Evolutionary conservation across 92 coral and sea anemone species (phyloP).

Genomic region (Epizoanthus scotinus): DNA sequence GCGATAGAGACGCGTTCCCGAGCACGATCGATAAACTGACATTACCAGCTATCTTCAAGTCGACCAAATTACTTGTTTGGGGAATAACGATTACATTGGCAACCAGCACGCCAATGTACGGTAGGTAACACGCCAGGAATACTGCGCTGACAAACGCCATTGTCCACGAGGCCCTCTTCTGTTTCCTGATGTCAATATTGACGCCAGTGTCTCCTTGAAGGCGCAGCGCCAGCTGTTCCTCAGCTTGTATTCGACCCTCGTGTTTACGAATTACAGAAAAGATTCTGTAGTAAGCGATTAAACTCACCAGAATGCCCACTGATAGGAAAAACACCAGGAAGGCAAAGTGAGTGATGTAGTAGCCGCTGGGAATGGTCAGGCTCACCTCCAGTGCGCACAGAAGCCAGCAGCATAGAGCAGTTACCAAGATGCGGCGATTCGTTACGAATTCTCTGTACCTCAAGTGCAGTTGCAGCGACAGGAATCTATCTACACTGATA

Average conservation of each 20-base stretch:
- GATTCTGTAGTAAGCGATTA: slow-evolving; percentile 17
- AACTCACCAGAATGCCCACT: slow-evolving; percentile 21
- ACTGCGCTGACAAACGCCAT: slow-evolving; percentile 38
- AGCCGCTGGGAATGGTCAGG: slow-evolving; percentile 19
- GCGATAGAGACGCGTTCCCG: slow-evolving; percentile 29
- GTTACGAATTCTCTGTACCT: slow-evolving; percentile 32
- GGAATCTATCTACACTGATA: slow-evolving; percentile 28
- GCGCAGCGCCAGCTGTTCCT: slow-evolving; percentile 11
- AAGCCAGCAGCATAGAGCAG: slow-evolving; percentile 30
- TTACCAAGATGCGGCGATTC: slow-evolving; percentile 17
- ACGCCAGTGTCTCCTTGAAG: background rate
- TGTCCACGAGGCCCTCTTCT: slow-evolving; percentile 35
- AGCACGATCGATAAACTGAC: slow-evolving; percentile 31
- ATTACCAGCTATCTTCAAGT: slow-evolving; percentile 36
- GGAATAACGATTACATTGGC: slow-evolving; percentile 37
- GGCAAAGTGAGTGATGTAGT: slow-evolving; percentile 27
- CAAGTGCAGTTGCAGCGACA: slow-evolving; percentile 26
- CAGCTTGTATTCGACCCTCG: slow-evolving; percentile 12
- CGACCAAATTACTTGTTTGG: slow-evolving; percentile 9
- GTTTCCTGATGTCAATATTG: slow-evolving; percentile 17
- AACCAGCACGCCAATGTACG: slow-evolving; percentile 17
- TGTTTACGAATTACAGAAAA: slow-evolving; percentile 28
- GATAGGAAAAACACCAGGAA: slow-evolving; percentile 23
- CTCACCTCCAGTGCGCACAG: slow-evolving; percentile 6
- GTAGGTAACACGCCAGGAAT: slow-evolving; percentile 28